Evolutionary conservation across 2,888 invertebrate genomes (phyloP).

Genomic region (Hymenopus coronatus): DNA sequence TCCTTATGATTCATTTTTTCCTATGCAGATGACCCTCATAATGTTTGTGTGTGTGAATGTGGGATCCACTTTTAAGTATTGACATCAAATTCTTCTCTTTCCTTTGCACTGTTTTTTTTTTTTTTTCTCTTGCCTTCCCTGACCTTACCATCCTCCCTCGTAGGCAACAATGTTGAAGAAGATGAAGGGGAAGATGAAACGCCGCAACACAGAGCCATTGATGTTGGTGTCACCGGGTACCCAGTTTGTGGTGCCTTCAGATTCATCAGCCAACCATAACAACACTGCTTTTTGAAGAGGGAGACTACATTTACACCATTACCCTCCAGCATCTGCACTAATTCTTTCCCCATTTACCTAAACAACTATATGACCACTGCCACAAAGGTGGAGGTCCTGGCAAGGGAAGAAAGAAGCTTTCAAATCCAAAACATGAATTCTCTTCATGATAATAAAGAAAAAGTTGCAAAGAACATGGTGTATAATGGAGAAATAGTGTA

Average conservation of each 20-base stretch:
- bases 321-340: neutral
- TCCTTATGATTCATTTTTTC: conserved; percentile 26
- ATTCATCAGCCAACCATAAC: conserved; percentile 33
- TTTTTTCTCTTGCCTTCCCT: conserved; percentile 49
- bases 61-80: conserved; percentile 30
- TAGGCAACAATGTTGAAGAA: conserved; percentile 99
- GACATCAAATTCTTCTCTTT: conserved; percentile 36
- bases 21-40: conserved; percentile 1
- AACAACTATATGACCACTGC: neutral
- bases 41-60: conserved; percentile 27
- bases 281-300: conserved; percentile 33
- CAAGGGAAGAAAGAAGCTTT: conserved; percentile 14
- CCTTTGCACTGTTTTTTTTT: conserved; percentile 40
- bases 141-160: conserved; percentile 43
- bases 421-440: neutral
- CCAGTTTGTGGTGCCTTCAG: conserved; percentile 40
- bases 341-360: neutral
- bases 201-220: conserved; percentile 87
- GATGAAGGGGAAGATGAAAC: conserved; percentile 93
- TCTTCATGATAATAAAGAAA: neutral
- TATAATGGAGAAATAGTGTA: conserved; percentile 6
- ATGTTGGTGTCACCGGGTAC: conserved; percentile 58
- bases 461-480: neutral
- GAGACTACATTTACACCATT: neutral
- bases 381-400: neutral